Evolutionary conservation across 2,888 invertebrate genomes (phyloP), one percentile per base, ranked within the genome.

Genomic region (Cryptophagus acutangulus): DNA sequence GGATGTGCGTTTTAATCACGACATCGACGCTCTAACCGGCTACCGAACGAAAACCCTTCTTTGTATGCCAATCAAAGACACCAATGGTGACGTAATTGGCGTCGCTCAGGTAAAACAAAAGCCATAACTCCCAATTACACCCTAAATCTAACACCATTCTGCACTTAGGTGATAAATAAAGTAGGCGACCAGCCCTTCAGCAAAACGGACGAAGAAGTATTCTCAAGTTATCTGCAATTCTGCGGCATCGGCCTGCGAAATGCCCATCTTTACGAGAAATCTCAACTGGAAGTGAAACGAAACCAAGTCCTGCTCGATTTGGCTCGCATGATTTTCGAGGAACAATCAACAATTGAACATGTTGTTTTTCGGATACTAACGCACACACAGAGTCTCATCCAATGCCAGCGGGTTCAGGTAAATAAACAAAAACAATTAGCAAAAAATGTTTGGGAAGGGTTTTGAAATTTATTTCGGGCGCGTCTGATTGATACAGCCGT

Each of bases 301-400:
- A 95, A 95, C 72, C 93, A 94, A 77, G 89, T 95, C 51, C 76
- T 95, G 41, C 74, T 95, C 54, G 92, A 92, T 71, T 74, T 95
- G 65, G 94, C 94, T n/a, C 77, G 92, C 59, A 93, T 94, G 85
- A 90, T 95, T 59, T 95, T 94, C 67, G 92, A 93, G 67, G 94
- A 95, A 71, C 94, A 95, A 71, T 91, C 89, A 71, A 94, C 93
- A 60, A 88, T 95, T 59, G 94, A 94, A 65, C 91, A 90, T 71
- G 88, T 94, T 78, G 91, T 95, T 45, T 81, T 89, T 59, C 81
- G 93, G 71, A 94, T 95, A 72, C 74, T 95, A 64, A 84, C 91
- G 41, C 94, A 94, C 70, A 93, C 92, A 54, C 91, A 93, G 71
- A 91, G 91, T 57, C 76, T 95, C 51, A 89, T 95, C 56, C 87